Evolutionary conservation across 2,888 invertebrate species (phyloP).

Genomic region (Xestia sexstrigata): DNA sequence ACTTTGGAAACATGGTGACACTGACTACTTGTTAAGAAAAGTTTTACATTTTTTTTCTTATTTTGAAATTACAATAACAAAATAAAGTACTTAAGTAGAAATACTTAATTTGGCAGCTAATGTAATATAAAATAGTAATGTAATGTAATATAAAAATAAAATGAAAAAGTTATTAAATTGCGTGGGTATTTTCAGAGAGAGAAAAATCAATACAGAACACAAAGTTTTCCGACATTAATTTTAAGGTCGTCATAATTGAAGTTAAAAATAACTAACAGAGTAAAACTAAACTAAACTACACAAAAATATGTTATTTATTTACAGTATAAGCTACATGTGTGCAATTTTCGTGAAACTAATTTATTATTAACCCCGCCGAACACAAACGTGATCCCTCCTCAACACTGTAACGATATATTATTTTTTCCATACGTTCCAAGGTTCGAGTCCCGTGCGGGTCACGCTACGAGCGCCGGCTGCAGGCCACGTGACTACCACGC

Average conservation of each 20-base stretch:
- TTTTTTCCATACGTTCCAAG: constrained; percentile 49
- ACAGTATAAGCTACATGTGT: neutral
- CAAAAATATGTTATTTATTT: too few species aligned
- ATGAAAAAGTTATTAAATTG: neutral
- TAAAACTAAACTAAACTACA: too few species aligned
- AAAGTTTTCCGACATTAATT: neutral
- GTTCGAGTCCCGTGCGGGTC: constrained; percentile 62
- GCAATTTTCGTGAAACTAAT: constrained; percentile 22
- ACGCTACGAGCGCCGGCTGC: constrained; percentile 73
- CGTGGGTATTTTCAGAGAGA: fast-evolving
- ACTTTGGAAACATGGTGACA: neutral
- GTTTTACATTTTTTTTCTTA: neutral
- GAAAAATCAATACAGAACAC: neutral
- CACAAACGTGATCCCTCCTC: constrained; percentile 49
- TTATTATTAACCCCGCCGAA: constrained; percentile 34
- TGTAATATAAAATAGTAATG: too few species aligned
- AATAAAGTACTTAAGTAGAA: neutral
- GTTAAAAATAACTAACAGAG: too few species aligned
- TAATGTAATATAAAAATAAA: too few species aligned
- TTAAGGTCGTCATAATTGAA: too few species aligned
- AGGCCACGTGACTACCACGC: constrained; percentile 71
- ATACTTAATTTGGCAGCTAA: neutral
- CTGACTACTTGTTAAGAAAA: neutral
- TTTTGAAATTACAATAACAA: neutral
- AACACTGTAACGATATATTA: constrained; percentile 51